Conservation (phyloP, 2,113 vertebrate genomes). For the Coracopsis vasa region DNA sequence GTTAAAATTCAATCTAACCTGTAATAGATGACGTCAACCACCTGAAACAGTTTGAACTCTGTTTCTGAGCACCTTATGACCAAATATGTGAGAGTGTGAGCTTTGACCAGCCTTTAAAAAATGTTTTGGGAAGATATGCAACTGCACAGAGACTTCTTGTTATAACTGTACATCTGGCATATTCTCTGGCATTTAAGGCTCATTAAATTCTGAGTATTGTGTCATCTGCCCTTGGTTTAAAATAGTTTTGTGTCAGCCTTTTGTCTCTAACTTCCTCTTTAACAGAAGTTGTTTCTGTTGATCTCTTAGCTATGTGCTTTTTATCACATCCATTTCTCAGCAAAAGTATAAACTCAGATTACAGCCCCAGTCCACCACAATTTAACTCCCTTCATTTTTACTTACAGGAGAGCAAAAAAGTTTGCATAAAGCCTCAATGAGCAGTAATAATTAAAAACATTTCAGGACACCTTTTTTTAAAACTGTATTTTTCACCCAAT, state of each 20-base stretch:
- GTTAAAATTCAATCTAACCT: neutral
- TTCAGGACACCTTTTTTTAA: neutral
- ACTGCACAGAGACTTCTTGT: constrained; percentile 20
- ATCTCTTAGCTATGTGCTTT: neutral
- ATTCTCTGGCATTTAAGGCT: constrained; percentile 77
- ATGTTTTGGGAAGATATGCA: constrained; percentile 25
- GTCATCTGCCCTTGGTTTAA: constrained; percentile 71
- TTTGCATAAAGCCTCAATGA: neutral
- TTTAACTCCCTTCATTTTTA: neutral
- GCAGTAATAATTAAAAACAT: neutral
- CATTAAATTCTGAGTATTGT: constrained; percentile 75
- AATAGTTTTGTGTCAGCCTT: constrained; percentile 64
- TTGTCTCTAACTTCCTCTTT: constrained; percentile 59
- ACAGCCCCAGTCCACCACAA: neutral
- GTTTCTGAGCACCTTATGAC: neutral
- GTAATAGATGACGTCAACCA: neutral
- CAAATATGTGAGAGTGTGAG: neutral
- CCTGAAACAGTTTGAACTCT: neutral
- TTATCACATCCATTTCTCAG: neutral
- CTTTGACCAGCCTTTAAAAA: constrained; percentile 38
- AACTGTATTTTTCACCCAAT: neutral
- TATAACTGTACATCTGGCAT: constrained; percentile 31
- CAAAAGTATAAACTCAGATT: neutral
- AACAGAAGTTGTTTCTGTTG: constrained; percentile 59
- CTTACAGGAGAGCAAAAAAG: neutral